These are phyloP conservation scores for Trachops cirrhosus DNA, from an alignment of 2,797 vertebrate genomes.

Conservation along the genomic window DNA sequence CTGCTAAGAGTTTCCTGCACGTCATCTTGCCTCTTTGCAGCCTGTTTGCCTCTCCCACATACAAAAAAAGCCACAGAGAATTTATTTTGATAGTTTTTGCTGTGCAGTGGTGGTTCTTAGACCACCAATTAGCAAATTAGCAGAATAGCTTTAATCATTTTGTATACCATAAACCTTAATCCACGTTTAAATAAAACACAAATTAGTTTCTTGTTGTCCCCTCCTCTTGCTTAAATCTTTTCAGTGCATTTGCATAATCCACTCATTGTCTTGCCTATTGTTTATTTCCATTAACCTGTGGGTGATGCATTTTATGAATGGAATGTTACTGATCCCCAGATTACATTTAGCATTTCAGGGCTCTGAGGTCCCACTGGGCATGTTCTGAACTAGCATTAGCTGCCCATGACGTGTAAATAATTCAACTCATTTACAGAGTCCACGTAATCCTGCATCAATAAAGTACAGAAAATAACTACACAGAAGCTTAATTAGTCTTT, in stretches of 20 bases:
- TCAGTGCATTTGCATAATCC: conserved; percentile 84
- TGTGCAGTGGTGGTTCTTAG: conserved; percentile 40
- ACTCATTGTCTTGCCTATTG: conserved; percentile 79
- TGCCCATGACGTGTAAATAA: conserved; percentile 77
- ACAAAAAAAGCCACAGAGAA: conserved; percentile 1
- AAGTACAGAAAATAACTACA: conserved; percentile 64
- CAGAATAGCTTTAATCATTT: conserved; percentile 76
- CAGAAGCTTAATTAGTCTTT: conserved; percentile 71
- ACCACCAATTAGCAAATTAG: conserved; percentile 77
- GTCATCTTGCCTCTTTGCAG: background rate
- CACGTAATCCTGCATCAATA: conserved; percentile 66
- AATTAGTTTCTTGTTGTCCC: conserved; percentile 60
- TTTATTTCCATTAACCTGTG: conserved; percentile 85
- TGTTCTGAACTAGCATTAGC: conserved; percentile 81
- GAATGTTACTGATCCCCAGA: conserved; percentile 79
- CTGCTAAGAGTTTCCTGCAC: background rate
- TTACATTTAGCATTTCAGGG: conserved; percentile 76
- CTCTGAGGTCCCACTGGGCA: conserved; percentile 70
- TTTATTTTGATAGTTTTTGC: conserved; percentile 52
- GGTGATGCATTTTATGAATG: conserved; percentile 83
- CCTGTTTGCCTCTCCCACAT: background rate
- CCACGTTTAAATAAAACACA: conserved; percentile 72
- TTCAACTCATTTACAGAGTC: conserved; percentile 66
- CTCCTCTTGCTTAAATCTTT: conserved; percentile 75
- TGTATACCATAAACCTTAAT: conserved; percentile 68